A percentile compares a stretch with the other conserved stretches of the same genome.
These are phyloP conservation scores for Uropetala carovei DNA, from an alignment of 2,888 invertebrate genomes.

Conservation along the genomic window DNA sequence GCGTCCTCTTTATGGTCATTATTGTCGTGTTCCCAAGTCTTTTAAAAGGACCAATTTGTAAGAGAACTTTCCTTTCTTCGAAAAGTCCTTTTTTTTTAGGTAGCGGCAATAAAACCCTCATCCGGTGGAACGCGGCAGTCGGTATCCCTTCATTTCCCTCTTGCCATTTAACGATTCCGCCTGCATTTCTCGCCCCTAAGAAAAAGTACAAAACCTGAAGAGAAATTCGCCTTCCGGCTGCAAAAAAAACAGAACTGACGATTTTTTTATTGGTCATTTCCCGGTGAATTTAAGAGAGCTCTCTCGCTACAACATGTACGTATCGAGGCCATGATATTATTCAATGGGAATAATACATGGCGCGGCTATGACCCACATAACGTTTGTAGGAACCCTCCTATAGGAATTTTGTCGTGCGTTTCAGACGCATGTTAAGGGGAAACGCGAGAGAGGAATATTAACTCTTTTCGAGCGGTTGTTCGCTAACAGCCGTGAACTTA, in stretches of 20 bases:
- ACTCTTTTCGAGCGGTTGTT: too few species aligned
- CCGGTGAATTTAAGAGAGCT: slow-evolving; percentile 41
- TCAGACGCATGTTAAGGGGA: not conserved
- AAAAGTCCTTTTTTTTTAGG: not conserved
- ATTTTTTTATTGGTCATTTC: slow-evolving; percentile 46
- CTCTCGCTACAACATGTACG: not conserved
- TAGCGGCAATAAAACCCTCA: not conserved
- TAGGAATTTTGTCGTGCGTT: not conserved
- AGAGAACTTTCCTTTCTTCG: slow-evolving; percentile 5
- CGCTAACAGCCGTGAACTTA: too few species aligned
- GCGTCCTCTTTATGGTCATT: too few species aligned
- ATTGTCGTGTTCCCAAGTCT: too few species aligned
- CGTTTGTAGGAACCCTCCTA: not conserved
- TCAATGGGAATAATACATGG: slow-evolving; percentile 36
- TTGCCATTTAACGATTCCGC: slow-evolving; percentile 13
- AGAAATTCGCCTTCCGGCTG: slow-evolving; percentile 52
- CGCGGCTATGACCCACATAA: not conserved
- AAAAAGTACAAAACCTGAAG: not conserved
- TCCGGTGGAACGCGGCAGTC: not conserved
- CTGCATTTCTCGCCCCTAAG: slow-evolving; percentile 1
- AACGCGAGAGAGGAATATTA: not conserved
- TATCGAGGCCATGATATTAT: slow-evolving; percentile 41
- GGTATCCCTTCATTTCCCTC: not conserved
- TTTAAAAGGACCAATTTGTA: not conserved
- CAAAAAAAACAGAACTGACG: not conserved